Evolutionary conservation across 2,797 vertebrate genomes (phyloP).

Genomic region (Cynopterus sphinx): DNA sequence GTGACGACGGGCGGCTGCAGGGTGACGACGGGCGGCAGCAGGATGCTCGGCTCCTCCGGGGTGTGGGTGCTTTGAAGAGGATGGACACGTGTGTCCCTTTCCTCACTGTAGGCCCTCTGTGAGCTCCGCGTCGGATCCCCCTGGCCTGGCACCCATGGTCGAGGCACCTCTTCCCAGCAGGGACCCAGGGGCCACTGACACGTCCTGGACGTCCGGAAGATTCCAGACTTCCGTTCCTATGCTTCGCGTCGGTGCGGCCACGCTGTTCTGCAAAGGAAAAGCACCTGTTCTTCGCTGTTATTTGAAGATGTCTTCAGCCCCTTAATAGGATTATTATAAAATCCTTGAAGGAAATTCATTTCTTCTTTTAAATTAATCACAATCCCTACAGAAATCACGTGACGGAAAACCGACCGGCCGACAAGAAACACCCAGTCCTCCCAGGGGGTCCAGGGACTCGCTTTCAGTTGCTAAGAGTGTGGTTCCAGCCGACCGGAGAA

Average conservation of each 20-base stretch:
- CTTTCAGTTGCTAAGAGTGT: not conserved
- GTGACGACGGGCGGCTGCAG: not conserved
- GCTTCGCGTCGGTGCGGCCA: not conserved
- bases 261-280: not conserved
- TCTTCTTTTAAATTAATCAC: not conserved
- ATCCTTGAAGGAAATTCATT: not conserved
- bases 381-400: not conserved
- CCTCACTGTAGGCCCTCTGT: too few species aligned
- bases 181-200: rapidly evolving
- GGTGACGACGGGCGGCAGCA: not conserved
- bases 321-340: not conserved
- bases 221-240: too few species aligned
- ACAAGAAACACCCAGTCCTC: not conserved
- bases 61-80: not conserved
- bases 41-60: not conserved
- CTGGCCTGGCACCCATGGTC: not conserved
- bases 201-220: not conserved
- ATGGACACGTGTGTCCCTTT: not conserved
- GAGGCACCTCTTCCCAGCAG: not conserved
- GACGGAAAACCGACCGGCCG: too few species aligned
- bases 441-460: not conserved
- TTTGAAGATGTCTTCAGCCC: not conserved
- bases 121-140: rapidly evolving
- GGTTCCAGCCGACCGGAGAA: not conserved
- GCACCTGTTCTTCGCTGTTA: not conserved